Base-by-base conservation (phyloP, 2,888 invertebrate species). In the Empis livida region DNA sequence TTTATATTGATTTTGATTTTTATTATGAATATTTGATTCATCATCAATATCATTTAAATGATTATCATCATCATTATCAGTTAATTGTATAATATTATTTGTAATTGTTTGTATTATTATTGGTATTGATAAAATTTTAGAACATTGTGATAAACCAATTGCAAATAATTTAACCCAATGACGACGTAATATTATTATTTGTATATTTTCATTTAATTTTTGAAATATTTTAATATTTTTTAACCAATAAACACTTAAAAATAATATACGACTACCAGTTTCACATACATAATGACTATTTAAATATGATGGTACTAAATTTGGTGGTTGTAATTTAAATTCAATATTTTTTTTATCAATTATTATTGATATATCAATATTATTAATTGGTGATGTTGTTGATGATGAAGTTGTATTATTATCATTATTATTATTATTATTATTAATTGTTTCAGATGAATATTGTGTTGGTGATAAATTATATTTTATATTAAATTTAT, bases 201-300 rank as follows among this genome's bases (percentile, higher is more conserved):
- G 92, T 46, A 84, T 76, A 53, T 91, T 89, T 49, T 81, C 77
- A 49, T 91, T 88, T 57, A 94, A 74, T 30, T 80, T 76, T 58
- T 84, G 81, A 64, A 90, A 92, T 40, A 84, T 84, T 23, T 86
- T 82, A 57, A 94, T 79, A 57, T 85, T 84, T 54, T 84, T 77
- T 44, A 90, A 79, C 92, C 95, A 96, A 61, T 94, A 85, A 48
- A 94, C 84, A 13, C 86, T 82, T 10, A 93, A 78, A 61, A 94
- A 93, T 48, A 97, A 76, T 46, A 97, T 76, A 43, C 96, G 73
- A 3, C 95, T 92, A 20, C 92, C 94, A 56, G 89, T 90, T 73
- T 97, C 96, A 71, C 94, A 96, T 44, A 91, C 88, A 60, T 90
- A 94, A 72, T 95, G 94, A 60, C 91, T 81, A 56, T 93, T 91